Evolutionary conservation across 2,888 invertebrate species (phyloP).

Genomic region (Penaeus monodon): DNA sequence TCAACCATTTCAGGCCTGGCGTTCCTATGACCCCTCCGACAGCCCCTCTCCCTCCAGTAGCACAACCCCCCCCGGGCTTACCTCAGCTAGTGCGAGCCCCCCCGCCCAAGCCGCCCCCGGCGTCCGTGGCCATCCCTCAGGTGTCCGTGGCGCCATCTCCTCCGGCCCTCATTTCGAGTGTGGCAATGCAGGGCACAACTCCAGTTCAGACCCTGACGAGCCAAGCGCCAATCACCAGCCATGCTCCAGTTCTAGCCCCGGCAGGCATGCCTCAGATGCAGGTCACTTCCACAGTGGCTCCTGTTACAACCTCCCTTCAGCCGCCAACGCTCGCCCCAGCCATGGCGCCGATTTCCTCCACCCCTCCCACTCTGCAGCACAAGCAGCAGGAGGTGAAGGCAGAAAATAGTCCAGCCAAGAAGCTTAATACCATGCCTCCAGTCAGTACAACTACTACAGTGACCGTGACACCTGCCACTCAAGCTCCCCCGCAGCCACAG

Average conservation of each 20-base stretch:
- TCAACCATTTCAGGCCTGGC: conserved; percentile 31
- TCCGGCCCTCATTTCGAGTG: conserved; percentile 42
- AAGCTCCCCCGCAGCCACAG: conserved; percentile 11
- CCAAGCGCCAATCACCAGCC: conserved; percentile 26
- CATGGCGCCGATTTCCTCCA: conserved; percentile 33
- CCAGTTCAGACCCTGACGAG: conserved; percentile 38
- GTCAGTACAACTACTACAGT: background rate
- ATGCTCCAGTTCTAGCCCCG: conserved; percentile 36
- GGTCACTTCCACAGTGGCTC: conserved; percentile 29
- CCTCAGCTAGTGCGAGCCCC: conserved; percentile 49
- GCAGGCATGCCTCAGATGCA: conserved; percentile 29
- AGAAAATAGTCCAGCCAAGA: conserved; percentile 34
- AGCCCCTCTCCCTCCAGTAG: conserved; percentile 45
- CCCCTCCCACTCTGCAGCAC: conserved; percentile 12
- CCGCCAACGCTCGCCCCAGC: conserved; percentile 43
- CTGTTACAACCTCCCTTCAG: conserved; percentile 32
- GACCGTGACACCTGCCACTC: conserved; percentile 25
- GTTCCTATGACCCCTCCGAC: conserved; percentile 57
- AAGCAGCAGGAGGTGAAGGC: conserved; percentile 25
- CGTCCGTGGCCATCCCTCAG: conserved; percentile 21
- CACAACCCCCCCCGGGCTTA: conserved; percentile 51
- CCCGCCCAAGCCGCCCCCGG: conserved; percentile 15
- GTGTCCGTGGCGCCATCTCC: conserved; percentile 44
- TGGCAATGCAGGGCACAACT: conserved; percentile 27
- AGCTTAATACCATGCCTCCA: conserved; percentile 29